phyloP scores from a whole-genome alignment of 2,113 vertebrate species.

The Urocitellus parryii region DNA sequence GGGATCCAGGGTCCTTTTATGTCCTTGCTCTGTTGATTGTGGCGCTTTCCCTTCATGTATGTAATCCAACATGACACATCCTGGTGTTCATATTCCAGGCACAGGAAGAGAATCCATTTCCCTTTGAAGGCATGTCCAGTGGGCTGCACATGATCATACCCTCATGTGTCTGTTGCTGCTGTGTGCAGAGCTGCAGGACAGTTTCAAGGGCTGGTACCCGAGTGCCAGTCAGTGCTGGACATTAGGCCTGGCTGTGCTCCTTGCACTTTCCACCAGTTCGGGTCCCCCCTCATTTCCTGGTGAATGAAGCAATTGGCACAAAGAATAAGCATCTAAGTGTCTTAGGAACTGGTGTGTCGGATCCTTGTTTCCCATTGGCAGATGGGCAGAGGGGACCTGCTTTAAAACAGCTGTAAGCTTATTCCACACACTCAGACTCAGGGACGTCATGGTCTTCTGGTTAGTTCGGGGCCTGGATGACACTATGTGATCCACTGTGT shows the following conservation, averaged over 20 bases:
- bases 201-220: neutral
- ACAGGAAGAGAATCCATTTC: neutral
- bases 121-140: neutral
- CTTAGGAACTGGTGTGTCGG: neutral
- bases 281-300: neutral
- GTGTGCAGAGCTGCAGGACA: neutral
- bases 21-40: neutral
- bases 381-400: neutral
- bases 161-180: neutral
- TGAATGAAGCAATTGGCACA: neutral
- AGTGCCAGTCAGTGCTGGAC: neutral
- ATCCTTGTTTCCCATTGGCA: neutral
- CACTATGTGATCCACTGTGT: neutral
- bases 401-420: neutral
- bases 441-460: neutral
- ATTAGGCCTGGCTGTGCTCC: too few species aligned
- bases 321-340: neutral
- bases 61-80: neutral
- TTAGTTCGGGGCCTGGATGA: neutral
- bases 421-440: neutral
- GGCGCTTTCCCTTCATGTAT: neutral
- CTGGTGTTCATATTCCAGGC: neutral
- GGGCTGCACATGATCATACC: neutral
- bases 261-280: neutral
- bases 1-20: neutral